A percentile compares a stretch with the other conserved stretches of the same genome.
Evolutionary conservation across 2,888 invertebrate genomes (phyloP).

Genomic region (Leptogaster cylindrica): DNA sequence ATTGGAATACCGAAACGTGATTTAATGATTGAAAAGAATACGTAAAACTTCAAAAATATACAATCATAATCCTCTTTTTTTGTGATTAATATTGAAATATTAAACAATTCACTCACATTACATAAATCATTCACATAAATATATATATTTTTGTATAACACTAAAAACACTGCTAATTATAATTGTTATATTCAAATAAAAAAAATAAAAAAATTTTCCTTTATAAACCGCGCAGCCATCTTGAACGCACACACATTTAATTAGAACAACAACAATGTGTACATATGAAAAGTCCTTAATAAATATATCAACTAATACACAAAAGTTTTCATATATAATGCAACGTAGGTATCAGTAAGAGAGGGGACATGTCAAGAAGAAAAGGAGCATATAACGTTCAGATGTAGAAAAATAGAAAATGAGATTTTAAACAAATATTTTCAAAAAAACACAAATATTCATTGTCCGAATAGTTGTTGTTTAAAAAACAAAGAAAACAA

Average conservation of each 20-base stretch:
- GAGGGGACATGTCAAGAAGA: not conserved
- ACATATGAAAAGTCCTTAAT: slow-evolving; percentile 25
- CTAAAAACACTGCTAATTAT: slow-evolving; percentile 32
- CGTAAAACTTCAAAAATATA: too few relatives aligned
- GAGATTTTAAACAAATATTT: not conserved
- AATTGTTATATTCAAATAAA: slow-evolving; percentile 35
- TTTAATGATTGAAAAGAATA: too few relatives aligned
- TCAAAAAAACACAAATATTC: too few relatives aligned
- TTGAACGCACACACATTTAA: slow-evolving; percentile 49
- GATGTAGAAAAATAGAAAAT: slow-evolving; percentile 3
- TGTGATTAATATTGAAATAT: not conserved
- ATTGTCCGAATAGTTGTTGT: too few relatives aligned
- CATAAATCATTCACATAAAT: slow-evolving; percentile 26
- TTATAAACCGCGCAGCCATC: slow-evolving; percentile 50
- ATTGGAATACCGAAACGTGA: too few relatives aligned
- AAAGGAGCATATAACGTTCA: slow-evolving; percentile 1
- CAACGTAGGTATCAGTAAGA: slow-evolving; percentile 8
- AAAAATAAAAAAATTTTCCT: slow-evolving; percentile 38
- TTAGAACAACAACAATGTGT: slow-evolving; percentile 25
- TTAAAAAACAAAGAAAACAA: not conserved
- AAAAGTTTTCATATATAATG: slow-evolving; percentile 24
- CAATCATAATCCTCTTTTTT: not conserved
- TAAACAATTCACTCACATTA: slow-evolving; percentile 12
- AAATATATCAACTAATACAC: slow-evolving; percentile 24
- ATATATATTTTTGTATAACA: slow-evolving; percentile 25